Percentiles rank a stretch among this genome's conserved stretches.
These are phyloP conservation scores for Gadus macrocephalus DNA, from an alignment of 2,113 vertebrate genomes.

Conservation along the genomic window DNA sequence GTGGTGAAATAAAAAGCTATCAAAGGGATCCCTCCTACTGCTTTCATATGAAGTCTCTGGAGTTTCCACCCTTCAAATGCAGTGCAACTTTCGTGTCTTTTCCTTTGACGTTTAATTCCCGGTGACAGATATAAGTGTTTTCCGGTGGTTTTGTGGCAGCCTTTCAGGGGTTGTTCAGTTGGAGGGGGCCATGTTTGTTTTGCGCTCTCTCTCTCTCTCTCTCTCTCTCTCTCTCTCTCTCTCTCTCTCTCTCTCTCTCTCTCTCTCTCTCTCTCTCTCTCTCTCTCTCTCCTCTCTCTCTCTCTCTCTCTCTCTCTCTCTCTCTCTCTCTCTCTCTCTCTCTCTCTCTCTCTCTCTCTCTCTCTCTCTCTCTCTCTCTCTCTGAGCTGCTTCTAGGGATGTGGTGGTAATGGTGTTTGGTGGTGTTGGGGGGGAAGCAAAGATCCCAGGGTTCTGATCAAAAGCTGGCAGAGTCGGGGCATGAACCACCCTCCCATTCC, in stretches of 20 bases:
- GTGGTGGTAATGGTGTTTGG: constrained; percentile 3
- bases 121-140: background rate
- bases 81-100: background rate
- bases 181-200: background rate
- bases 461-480: constrained; percentile 49
- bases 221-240: constrained; percentile 8
- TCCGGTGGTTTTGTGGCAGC: background rate
- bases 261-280: background rate
- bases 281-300: constrained; percentile 12
- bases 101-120: background rate
- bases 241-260: constrained; percentile 11
- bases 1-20: no score
- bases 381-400: constrained; percentile 19
- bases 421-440: constrained; percentile 15
- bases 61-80: no score
- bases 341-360: constrained; percentile 1
- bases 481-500: constrained; percentile 61
- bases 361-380: constrained; percentile 12
- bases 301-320: constrained; percentile 20
- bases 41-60: no score
- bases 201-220: constrained; percentile 13
- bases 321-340: constrained; percentile 14
- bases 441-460: constrained; percentile 38
- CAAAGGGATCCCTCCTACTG: no score
- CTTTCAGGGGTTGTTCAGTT: background rate